Conservation (phyloP, 1,140 invertebrate species). For the Mylabris phalerata region DNA sequence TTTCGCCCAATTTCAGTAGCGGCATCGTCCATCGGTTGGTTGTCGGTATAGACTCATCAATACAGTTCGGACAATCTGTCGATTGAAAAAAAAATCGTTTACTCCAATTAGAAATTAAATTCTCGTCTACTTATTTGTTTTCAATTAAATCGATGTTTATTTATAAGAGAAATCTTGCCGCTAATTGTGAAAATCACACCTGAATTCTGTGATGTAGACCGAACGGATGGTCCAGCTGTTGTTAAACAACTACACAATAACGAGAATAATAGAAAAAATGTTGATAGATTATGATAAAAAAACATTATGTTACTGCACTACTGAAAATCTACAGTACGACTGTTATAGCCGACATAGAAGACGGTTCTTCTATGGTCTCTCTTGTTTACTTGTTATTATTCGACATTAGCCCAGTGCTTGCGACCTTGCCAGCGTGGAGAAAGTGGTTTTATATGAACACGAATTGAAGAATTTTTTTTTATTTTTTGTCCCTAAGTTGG, state of each 20-base stretch:
- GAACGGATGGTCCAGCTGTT: conserved; percentile 15
- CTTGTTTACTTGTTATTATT: background rate
- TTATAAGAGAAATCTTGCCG: background rate
- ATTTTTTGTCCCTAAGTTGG: background rate
- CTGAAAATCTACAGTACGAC: background rate
- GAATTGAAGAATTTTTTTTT: background rate
- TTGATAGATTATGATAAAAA: background rate
- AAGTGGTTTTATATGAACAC: conserved; percentile 16
- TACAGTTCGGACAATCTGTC: conserved; percentile 70
- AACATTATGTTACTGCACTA: conserved; percentile 1
- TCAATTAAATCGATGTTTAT: background rate
- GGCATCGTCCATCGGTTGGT: conserved; percentile 82
- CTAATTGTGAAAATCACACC: background rate
- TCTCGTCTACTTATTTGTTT: background rate
- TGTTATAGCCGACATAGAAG: background rate
- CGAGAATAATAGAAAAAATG: conserved; percentile 4
- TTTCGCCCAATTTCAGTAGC: conserved; percentile 75
- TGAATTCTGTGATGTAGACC: background rate
- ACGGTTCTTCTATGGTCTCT: background rate
- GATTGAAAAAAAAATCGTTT: conserved; percentile 33
- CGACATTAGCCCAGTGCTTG: conserved; percentile 1
- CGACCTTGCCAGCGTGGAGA: conserved; percentile 18
- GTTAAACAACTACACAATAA: conserved; percentile 10
- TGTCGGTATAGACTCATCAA: conserved; percentile 59
- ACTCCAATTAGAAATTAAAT: background rate